Evolutionary conservation across 2,888 invertebrate genomes (phyloP).

Genomic region (Agrotis clavis): DNA sequence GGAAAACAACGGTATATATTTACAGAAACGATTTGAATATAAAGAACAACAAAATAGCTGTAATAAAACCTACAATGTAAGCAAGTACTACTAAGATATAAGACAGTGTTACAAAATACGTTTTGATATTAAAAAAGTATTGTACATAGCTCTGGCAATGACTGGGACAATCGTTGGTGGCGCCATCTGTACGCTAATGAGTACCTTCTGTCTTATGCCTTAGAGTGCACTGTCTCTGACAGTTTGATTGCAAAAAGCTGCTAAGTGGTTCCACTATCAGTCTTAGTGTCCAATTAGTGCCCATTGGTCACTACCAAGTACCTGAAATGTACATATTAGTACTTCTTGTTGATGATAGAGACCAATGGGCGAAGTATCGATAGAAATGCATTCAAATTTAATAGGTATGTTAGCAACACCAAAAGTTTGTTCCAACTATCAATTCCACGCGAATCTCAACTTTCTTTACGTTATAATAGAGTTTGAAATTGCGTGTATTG

Average conservation of each 20-base stretch:
- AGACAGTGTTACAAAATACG: constrained; percentile 30
- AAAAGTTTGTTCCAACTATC: constrained; percentile 34
- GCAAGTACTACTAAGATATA: constrained; percentile 32
- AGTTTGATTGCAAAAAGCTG: constrained; percentile 63
- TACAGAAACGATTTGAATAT: constrained; percentile 51
- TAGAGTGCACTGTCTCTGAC: constrained; percentile 51
- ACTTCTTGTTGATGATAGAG: constrained; percentile 29
- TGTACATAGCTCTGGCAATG: not conserved
- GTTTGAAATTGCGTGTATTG: constrained; percentile 32
- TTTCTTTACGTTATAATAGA: constrained; percentile 8
- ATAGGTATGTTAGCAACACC: constrained; percentile 46
- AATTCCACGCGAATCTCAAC: constrained; percentile 33
- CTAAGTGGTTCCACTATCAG: constrained; percentile 72
- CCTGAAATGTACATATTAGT: constrained; percentile 25
- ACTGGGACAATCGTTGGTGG: constrained; percentile 16
- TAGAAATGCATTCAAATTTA: constrained; percentile 63
- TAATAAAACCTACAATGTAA: constrained; percentile 46
- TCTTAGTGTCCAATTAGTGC: constrained; percentile 71
- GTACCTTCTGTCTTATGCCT: constrained; percentile 42
- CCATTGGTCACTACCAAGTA: constrained; percentile 43
- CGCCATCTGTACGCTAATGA: constrained; percentile 16
- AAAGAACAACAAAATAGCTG: constrained; percentile 42
- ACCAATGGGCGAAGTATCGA: constrained; percentile 48
- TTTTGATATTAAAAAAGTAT: not conserved
- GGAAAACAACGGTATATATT: constrained; percentile 57